Conservation (phyloP, 37 sponge, comb jelly and placozoan species). For the Beroe forskalii region DNA sequence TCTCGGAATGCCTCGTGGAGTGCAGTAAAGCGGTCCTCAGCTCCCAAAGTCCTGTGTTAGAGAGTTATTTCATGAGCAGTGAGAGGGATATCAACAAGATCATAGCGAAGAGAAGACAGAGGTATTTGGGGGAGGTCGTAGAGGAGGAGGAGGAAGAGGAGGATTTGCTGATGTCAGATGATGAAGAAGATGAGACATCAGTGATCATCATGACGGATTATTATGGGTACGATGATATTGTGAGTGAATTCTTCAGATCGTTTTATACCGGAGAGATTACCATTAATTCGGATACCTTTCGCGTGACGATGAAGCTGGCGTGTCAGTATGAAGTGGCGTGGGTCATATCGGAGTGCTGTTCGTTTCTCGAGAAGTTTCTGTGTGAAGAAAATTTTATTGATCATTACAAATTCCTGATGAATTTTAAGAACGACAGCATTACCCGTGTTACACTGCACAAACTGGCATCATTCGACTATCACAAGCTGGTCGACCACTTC, state of each 20-base stretch:
- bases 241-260: constrained; percentile 56
- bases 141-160: not conserved
- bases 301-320: constrained; percentile 5
- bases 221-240: constrained; percentile 8
- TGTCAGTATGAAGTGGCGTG: constrained; percentile 40
- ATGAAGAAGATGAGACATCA: constrained; percentile 46
- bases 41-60: constrained; percentile 15
- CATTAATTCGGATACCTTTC: not conserved
- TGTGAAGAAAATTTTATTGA: not conserved
- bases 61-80: constrained; percentile 24
- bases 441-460: not conserved
- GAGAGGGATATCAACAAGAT: constrained; percentile 19
- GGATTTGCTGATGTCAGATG: not conserved
- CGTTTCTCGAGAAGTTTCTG: not conserved
- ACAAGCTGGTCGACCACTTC: not conserved
- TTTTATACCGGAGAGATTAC: constrained; percentile 53
- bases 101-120: not conserved
- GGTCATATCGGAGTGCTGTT: not conserved
- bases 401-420: constrained; percentile 34
- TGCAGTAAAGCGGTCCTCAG: constrained; percentile 43
- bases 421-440: not conserved
- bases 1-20: constrained; percentile 9
- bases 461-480: not conserved
- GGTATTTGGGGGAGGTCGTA: constrained; percentile 36
- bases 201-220: constrained; percentile 24